phyloP scores from a whole-genome alignment of 1,140 invertebrate species.

The Diprion similis region DNA sequence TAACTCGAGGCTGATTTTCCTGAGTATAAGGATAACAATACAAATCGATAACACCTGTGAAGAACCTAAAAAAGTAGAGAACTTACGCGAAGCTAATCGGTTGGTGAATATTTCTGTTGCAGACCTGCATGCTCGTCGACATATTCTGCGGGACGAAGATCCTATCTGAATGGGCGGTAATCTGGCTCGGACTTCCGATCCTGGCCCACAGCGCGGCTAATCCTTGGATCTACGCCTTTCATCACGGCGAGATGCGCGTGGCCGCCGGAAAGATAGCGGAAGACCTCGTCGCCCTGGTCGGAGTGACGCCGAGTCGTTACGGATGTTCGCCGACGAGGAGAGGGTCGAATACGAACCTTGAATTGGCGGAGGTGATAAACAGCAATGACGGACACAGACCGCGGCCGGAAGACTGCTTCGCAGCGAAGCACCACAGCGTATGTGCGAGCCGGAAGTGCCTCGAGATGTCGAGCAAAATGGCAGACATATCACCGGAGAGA shows the following conservation, averaged over 20 bases:
- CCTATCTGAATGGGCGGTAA: conserved; percentile 61
- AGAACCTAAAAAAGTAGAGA: too few species aligned
- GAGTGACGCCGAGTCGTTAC: conserved; percentile 54
- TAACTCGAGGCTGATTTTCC: too few species aligned
- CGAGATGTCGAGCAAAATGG: conserved; percentile 39
- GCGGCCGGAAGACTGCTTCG: conserved; percentile 51
- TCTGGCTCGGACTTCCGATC: conserved; percentile 67
- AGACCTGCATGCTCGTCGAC: conserved; percentile 67
- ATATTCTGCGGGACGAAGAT: conserved; percentile 62
- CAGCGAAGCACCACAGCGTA: conserved; percentile 42
- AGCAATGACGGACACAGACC: conserved; percentile 41
- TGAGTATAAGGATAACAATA: too few species aligned
- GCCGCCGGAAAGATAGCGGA: conserved; percentile 67
- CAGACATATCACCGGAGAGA: conserved; percentile 49
- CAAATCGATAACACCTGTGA: too few species aligned
- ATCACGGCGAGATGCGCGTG: conserved; percentile 69
- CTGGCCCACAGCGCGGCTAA: conserved; percentile 69
- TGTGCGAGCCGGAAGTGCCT: conserved; percentile 42
- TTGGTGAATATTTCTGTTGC: conserved; percentile 36
- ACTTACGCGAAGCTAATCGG: too few species aligned
- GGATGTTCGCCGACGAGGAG: conserved; percentile 50
- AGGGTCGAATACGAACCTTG: conserved; percentile 49
- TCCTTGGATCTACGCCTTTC: conserved; percentile 74
- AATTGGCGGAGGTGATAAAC: conserved; percentile 50
- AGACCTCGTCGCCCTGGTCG: conserved; percentile 56